Percentiles rank a stretch among this genome's conserved stretches.
These are phyloP conservation scores for Scolopax bukidnonensis DNA, from an alignment of 2,797 vertebrate species.

Conservation along the genomic window DNA sequence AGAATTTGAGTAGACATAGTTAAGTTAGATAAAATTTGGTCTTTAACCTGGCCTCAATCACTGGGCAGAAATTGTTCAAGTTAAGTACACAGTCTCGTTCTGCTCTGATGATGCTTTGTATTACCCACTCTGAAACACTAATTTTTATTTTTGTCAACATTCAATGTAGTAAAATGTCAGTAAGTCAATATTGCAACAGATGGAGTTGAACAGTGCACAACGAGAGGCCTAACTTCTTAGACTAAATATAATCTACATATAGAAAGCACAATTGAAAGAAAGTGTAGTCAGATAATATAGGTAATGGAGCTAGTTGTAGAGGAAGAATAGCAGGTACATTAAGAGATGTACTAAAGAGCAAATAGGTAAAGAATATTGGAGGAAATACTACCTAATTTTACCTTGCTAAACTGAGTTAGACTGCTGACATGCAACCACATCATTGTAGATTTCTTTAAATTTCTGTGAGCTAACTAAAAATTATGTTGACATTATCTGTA, in stretches of 20 bases:
- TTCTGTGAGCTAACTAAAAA: not conserved
- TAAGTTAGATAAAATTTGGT: not conserved
- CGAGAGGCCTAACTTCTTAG: not conserved
- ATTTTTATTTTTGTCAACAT: not conserved
- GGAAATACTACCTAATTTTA: not conserved
- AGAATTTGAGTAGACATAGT: not conserved
- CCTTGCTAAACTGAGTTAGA: not conserved
- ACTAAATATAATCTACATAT: not conserved
- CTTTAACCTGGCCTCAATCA: not conserved
- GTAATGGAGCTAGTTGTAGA: not conserved
- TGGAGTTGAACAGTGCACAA: not conserved
- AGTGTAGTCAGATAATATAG: not conserved
- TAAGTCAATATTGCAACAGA: not conserved
- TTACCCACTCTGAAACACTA: not conserved
- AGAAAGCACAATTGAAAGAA: not conserved
- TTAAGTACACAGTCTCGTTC: not conserved
- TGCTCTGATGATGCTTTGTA: not conserved
- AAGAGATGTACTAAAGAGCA: not conserved
- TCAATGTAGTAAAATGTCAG: not conserved
- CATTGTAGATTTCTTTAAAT: not conserved
- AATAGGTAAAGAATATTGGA: not conserved
- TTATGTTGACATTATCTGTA: not conserved
- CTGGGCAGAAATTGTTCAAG: not conserved
- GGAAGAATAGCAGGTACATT: not conserved
- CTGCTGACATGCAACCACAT: not conserved